Conservation (phyloP, 2,113 vertebrate genomes). For the Sterna hirundo region DNA sequence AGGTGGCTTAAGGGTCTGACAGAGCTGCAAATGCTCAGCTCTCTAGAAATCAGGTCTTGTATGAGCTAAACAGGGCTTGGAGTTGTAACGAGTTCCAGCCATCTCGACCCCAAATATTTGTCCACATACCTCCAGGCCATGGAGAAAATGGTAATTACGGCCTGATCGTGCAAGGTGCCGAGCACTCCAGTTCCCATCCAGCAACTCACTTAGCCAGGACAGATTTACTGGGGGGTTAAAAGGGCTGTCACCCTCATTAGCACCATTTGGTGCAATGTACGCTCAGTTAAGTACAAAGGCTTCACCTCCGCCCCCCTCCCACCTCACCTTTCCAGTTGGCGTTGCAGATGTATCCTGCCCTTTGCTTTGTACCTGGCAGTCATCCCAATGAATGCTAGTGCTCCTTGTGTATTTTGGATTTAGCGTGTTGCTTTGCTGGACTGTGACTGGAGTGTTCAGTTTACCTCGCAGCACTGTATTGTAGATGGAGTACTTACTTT, state of each 20-base stretch:
- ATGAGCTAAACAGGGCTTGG: background rate
- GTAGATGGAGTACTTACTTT: background rate
- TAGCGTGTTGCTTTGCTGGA: background rate
- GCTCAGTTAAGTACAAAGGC: background rate
- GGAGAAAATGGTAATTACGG: background rate
- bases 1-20: background rate
- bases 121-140: background rate
- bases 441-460: slow-evolving; percentile 6
- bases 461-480: background rate
- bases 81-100: background rate
- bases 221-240: background rate
- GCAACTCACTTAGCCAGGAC: background rate
- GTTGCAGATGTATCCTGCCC: background rate
- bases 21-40: background rate
- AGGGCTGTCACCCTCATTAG: background rate
- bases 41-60: background rate
- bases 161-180: background rate
- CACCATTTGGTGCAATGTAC: background rate
- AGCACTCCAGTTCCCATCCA: background rate
- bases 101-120: background rate
- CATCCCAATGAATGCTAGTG: background rate
- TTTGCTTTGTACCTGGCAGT: background rate
- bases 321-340: background rate
- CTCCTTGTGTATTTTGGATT: background rate
- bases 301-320: background rate